phyloP scores from a whole-genome alignment of 2,113 vertebrate species.

The Sapajus apella region DNA sequence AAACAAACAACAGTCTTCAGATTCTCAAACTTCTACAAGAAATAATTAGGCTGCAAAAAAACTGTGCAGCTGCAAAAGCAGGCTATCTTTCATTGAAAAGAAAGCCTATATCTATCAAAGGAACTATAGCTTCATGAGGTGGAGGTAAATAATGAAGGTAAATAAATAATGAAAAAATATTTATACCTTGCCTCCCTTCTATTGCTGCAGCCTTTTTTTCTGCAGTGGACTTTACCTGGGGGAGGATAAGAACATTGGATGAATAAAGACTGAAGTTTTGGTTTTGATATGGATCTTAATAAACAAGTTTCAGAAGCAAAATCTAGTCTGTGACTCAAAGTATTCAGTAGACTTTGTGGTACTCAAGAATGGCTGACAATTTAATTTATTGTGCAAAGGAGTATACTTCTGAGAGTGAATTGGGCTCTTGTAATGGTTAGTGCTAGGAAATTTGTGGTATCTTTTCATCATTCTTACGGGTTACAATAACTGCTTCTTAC shows the following conservation, averaged over 20 bases:
- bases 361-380: background rate
- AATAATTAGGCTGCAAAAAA: background rate
- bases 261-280: background rate
- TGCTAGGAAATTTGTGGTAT: background rate
- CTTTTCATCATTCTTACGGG: conserved; percentile 14
- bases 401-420: background rate
- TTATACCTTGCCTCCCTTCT: background rate
- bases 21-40: background rate
- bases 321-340: background rate
- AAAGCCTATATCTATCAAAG: background rate
- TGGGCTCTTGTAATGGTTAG: background rate
- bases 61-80: background rate
- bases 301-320: background rate
- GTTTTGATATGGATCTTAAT: background rate
- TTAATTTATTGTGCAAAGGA: background rate
- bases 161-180: background rate
- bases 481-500: background rate
- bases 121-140: background rate
- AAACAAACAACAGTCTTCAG: background rate
- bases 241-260: background rate
- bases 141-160: background rate
- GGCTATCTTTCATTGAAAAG: background rate
- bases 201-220: background rate
- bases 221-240: background rate
- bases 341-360: background rate